These are phyloP conservation scores for Prolemur simus DNA, from an alignment of 2,113 vertebrate genomes.

Conservation along the genomic window DNA sequence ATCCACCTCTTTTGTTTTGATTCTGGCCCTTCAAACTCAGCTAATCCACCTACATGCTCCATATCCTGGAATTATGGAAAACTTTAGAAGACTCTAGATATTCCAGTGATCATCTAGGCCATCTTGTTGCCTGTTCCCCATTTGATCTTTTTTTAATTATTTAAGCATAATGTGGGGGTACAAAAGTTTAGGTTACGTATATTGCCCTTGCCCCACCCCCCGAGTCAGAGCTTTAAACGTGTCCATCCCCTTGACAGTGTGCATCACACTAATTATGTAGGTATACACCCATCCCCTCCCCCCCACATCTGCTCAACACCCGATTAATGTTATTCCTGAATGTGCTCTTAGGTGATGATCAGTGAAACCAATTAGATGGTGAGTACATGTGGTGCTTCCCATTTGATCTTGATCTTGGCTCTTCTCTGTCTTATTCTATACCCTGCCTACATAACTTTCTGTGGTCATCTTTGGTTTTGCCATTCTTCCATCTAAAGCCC, in stretches of 20 bases:
- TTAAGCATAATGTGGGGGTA: too few species aligned
- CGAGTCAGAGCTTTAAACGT: too few species aligned
- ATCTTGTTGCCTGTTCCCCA: background rate
- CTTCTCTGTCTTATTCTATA: background rate
- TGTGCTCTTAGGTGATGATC: too few species aligned
- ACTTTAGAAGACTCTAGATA: background rate
- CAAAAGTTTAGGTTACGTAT: too few species aligned
- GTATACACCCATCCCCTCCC: too few species aligned
- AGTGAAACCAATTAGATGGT: too few species aligned
- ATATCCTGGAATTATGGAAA: slow-evolving; percentile 2
- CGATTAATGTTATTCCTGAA: too few species aligned
- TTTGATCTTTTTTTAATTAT: background rate
- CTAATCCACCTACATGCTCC: background rate
- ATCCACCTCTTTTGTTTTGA: background rate
- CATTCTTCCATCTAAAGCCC: background rate
- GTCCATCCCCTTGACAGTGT: too few species aligned
- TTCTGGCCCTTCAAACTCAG: background rate
- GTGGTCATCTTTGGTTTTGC: background rate
- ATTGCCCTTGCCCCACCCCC: too few species aligned
- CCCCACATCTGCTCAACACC: too few species aligned
- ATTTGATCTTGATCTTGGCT: background rate
- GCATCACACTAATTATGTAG: too few species aligned
- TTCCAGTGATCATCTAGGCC: background rate
- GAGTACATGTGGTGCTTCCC: too few species aligned
- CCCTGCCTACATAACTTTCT: background rate